Conservation (phyloP, 2,113 vertebrate genomes). For the Holacanthus passer region DNA sequence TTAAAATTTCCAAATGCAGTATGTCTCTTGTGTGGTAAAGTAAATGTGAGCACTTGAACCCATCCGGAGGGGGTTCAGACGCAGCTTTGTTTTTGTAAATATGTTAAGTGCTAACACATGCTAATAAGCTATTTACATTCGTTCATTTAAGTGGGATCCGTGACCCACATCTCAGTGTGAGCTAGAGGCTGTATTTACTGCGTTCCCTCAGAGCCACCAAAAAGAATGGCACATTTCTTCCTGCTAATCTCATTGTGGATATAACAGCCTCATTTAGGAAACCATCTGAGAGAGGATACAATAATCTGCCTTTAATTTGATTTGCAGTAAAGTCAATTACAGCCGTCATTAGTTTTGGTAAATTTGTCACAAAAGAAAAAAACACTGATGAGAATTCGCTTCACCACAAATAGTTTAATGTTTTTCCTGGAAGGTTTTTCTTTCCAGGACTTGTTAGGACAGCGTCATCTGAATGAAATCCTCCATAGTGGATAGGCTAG, state of each 20-base stretch:
- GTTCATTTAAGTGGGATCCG: background rate
- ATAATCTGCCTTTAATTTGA: slow-evolving; percentile 56
- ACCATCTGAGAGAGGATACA: slow-evolving; percentile 34
- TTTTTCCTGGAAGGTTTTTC: background rate
- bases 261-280: slow-evolving; percentile 51
- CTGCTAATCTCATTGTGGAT: slow-evolving; percentile 55
- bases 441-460: background rate
- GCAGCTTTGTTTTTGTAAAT: background rate
- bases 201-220: slow-evolving; percentile 29
- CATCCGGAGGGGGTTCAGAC: background rate
- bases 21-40: background rate
- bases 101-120: background rate
- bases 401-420: background rate
- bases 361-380: slow-evolving; percentile 24
- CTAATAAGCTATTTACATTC: slow-evolving; percentile 8
- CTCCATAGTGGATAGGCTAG: background rate
- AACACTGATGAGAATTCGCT: background rate
- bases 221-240: slow-evolving; percentile 42
- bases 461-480: no score
- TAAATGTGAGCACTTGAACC: background rate
- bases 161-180: slow-evolving; percentile 22
- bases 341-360: slow-evolving; percentile 45
- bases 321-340: slow-evolving; percentile 40
- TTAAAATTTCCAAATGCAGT: background rate
- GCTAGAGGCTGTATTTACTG: slow-evolving; percentile 11